These are phyloP conservation scores for Brachionus manjavacas DNA, from an alignment of 1,140 invertebrate species.

Conservation along the genomic window DNA sequence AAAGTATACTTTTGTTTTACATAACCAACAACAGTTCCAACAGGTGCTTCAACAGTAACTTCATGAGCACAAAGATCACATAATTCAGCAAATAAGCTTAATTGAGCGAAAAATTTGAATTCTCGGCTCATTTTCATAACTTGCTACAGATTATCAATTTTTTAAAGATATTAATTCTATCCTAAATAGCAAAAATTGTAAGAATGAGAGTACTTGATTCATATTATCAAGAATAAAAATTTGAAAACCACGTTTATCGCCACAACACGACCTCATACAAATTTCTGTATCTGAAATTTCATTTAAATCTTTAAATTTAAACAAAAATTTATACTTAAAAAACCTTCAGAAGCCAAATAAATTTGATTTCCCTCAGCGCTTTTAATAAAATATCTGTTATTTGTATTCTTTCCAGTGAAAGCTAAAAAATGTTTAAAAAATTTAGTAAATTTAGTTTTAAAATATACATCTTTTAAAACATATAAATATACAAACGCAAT, in stretches of 20 bases:
- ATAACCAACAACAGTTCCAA: constrained; percentile 42
- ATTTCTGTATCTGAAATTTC: constrained; percentile 66
- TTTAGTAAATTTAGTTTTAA: too few species aligned
- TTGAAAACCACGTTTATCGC: constrained; percentile 71
- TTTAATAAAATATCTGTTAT: constrained; percentile 77
- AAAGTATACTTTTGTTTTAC: constrained; percentile 44
- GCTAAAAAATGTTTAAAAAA: constrained; percentile 51
- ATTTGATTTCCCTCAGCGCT: constrained; percentile 70
- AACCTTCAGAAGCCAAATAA: constrained; percentile 72
- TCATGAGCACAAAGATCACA: constrained; percentile 40
- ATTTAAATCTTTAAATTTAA: background rate
- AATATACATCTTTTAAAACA: too few species aligned
- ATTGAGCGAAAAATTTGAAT: constrained; percentile 49
- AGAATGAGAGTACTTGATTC: constrained; percentile 58
- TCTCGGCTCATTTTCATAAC: constrained; percentile 48
- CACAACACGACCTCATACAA: constrained; percentile 72
- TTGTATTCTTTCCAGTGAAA: constrained; percentile 75
- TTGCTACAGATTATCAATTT: constrained; percentile 46
- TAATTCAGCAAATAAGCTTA: background rate
- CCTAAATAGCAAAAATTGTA: background rate
- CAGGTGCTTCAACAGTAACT: constrained; percentile 43
- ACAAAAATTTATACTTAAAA: background rate
- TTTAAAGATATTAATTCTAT: background rate
- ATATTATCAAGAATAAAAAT: constrained; percentile 77
- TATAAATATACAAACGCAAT: too few species aligned